Evolutionary conservation across 2,797 vertebrate species (phyloP).

Genomic region (Pseudochirops cupreus): DNA sequence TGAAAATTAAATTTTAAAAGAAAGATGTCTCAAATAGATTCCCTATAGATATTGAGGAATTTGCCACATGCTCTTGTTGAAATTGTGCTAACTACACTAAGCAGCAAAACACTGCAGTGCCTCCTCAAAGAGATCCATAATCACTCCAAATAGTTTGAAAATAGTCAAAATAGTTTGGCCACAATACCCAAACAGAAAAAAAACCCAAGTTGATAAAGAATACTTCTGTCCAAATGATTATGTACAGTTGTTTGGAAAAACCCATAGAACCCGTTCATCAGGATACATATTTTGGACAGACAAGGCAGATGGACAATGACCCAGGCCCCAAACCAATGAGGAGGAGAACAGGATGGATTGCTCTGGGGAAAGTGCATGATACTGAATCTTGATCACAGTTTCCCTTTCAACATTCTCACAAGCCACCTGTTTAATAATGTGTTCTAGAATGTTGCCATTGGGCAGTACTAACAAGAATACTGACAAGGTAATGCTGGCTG

Average conservation of each 20-base stretch:
- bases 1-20: neutral
- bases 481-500: neutral
- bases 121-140: neutral
- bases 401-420: neutral
- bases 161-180: neutral
- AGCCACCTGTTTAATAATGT: conserved; percentile 3
- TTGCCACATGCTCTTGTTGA: neutral
- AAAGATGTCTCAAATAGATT: neutral
- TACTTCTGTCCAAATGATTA: neutral
- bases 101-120: neutral
- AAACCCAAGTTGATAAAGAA: neutral
- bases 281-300: neutral
- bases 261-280: neutral
- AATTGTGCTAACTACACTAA: neutral
- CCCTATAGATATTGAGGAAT: neutral
- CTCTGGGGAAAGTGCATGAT: neutral
- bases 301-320: too few relatives aligned
- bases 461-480: neutral
- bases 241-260: neutral
- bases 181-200: neutral
- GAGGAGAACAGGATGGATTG: neutral
- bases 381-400: neutral
- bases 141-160: neutral
- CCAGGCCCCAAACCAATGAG: neutral
- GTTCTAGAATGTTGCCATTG: conserved; percentile 21